Evolutionary conservation across 2,888 invertebrate species (phyloP).

Genomic region (Ditylenchus weischeri): DNA sequence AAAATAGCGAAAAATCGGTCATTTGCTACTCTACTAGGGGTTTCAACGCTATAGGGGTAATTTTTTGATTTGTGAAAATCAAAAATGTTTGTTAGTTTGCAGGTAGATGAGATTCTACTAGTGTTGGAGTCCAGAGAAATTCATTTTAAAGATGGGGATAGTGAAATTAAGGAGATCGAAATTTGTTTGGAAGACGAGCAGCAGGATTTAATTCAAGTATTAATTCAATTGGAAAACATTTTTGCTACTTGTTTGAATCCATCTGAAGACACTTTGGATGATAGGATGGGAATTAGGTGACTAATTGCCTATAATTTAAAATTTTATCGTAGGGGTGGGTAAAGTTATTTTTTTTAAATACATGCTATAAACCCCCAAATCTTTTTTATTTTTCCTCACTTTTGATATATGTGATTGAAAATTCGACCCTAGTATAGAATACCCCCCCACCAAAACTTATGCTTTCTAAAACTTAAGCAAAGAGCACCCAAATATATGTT

Average conservation of each 20-base stretch:
- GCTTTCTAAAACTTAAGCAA: too few relatives aligned
- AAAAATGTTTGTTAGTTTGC: not conserved
- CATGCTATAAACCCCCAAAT: too few relatives aligned
- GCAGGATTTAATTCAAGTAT: slow-evolving; percentile 15
- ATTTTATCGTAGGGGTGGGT: too few relatives aligned
- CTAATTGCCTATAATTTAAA: too few relatives aligned
- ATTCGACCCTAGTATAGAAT: too few relatives aligned
- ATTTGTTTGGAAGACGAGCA: slow-evolving; percentile 2
- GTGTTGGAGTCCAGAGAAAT: slow-evolving; percentile 25
- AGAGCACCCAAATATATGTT: too few relatives aligned
- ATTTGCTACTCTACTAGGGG: slow-evolving; percentile 25
- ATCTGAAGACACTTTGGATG: slow-evolving; percentile 19
- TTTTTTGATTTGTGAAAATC: not conserved
- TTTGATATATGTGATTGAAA: too few relatives aligned
- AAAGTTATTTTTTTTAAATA: too few relatives aligned
- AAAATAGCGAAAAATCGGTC: too few relatives aligned
- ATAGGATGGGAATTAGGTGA: slow-evolving; percentile 12
- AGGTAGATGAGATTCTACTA: slow-evolving; percentile 37
- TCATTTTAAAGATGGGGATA: not conserved
- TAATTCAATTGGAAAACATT: slow-evolving; percentile 28
- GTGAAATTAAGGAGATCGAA: slow-evolving; percentile 10
- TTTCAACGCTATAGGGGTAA: slow-evolving; percentile 28
- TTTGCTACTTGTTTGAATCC: slow-evolving; percentile 22
- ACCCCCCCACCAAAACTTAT: too few relatives aligned
- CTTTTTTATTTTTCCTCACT: too few relatives aligned